A percentile compares a stretch with the other conserved stretches of the same genome.
Evolutionary conservation across 2,113 vertebrate species (phyloP).

Genomic region (Gulo gulo): DNA sequence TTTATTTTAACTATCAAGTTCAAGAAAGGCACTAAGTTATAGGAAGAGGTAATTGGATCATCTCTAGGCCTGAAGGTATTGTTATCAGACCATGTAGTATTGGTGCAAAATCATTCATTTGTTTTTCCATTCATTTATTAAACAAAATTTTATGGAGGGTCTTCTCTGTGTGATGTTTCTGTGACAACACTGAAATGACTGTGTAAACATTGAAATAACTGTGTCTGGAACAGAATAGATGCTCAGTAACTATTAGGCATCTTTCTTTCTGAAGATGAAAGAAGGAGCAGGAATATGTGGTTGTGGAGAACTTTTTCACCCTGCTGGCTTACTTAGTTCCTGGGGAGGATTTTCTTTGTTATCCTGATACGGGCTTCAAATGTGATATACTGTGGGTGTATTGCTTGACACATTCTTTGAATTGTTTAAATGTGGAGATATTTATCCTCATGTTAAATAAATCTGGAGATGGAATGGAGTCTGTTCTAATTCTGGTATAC

Average conservation of each 20-base stretch:
- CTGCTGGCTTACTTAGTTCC: neutral
- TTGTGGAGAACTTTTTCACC: neutral
- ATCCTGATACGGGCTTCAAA: neutral
- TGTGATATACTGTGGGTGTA: neutral
- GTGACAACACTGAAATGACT: neutral
- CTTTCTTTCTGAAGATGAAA: neutral
- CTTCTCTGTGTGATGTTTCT: neutral
- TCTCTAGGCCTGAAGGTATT: neutral
- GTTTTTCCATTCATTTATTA: conserved; percentile 5
- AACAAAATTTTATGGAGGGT: neutral
- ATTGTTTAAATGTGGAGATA: neutral
- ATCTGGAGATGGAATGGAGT: neutral
- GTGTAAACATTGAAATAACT: neutral
- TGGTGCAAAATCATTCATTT: neutral
- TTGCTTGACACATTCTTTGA: neutral
- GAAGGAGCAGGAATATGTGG: neutral
- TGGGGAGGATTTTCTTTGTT: neutral
- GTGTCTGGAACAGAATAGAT: neutral
- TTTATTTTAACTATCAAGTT: neutral
- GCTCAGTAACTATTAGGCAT: neutral
- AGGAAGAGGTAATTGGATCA: neutral
- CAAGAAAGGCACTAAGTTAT: neutral
- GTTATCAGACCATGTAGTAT: neutral
- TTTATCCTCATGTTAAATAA: neutral
- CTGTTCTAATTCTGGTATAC: neutral